Evolutionary conservation across 2,113 vertebrate genomes (phyloP).

Genomic region (Elanoides forficatus): DNA sequence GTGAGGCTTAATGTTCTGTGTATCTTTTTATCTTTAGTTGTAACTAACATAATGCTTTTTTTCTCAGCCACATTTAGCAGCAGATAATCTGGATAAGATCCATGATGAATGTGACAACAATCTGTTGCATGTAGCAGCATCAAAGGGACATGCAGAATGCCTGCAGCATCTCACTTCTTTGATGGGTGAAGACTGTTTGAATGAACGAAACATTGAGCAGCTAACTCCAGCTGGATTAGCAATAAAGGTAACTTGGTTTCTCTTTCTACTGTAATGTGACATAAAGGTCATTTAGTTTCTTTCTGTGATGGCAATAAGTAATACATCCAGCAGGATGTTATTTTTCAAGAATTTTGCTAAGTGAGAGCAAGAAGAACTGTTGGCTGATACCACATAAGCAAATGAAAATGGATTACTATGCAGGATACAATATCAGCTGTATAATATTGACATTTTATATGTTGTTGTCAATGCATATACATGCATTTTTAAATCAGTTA

Average conservation of each 20-base stretch:
- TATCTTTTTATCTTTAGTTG: background rate
- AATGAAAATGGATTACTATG: background rate
- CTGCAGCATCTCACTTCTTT: constrained; percentile 96
- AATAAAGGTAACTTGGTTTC: constrained; percentile 83
- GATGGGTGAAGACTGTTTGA: constrained; percentile 96
- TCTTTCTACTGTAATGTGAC: background rate
- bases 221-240: constrained; percentile 93
- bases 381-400: background rate
- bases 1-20: background rate
- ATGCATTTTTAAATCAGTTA: background rate
- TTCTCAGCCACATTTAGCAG: constrained; percentile 90
- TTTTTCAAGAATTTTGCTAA: background rate
- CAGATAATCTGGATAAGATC: constrained; percentile 94
- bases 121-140: constrained; percentile 89
- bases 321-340: background rate
- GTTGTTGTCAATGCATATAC: background rate
- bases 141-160: constrained; percentile 90
- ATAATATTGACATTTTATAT: background rate
- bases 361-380: background rate
- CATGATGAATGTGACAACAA: constrained; percentile 91
- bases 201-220: constrained; percentile 87
- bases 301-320: background rate
- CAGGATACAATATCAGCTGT: background rate
- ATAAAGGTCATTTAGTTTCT: background rate
- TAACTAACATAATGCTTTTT: background rate